phyloP scores from a whole-genome alignment of 2,888 invertebrate species.

The Pteria penguin region DNA sequence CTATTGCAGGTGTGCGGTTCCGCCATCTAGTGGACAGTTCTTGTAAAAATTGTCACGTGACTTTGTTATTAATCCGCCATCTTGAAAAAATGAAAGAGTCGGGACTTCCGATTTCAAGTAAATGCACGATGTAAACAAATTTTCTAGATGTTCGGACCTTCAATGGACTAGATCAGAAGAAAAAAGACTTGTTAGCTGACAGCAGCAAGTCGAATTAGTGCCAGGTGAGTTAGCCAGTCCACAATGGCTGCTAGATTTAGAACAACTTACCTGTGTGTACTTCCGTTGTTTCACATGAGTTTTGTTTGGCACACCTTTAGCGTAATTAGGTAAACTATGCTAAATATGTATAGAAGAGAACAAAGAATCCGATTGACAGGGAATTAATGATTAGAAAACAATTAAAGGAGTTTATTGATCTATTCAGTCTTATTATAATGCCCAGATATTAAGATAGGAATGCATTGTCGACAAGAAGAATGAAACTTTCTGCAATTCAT shows the following conservation, averaged over 20 bases:
- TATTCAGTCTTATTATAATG: no score
- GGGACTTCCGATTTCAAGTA: conserved; percentile 22
- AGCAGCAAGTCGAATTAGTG: conserved; percentile 38
- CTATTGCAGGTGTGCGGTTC: conserved; percentile 26
- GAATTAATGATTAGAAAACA: no score
- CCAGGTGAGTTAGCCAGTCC: conserved; percentile 26
- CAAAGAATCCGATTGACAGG: no score
- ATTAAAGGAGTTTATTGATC: no score
- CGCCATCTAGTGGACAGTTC: conserved; percentile 43
- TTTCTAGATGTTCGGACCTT: conserved; percentile 1
- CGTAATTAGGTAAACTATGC: not conserved
- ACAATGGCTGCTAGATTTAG: not conserved
- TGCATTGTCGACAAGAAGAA: no score
- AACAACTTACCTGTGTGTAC: not conserved
- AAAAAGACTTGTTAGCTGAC: conserved; percentile 34
- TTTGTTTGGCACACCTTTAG: conserved; percentile 10
- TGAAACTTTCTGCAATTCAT: no score
- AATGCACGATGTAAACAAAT: conserved; percentile 13
- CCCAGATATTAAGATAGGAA: no score
- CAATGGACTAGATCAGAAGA: conserved; percentile 31
- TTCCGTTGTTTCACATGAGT: conserved; percentile 20
- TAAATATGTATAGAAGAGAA: no score
- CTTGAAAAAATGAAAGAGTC: conserved; percentile 25
- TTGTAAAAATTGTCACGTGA: conserved; percentile 45
- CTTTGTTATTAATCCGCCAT: conserved; percentile 50